These are phyloP conservation scores for Epinephelus cyanopodus DNA, from an alignment of 2,113 vertebrate species.

Conservation along the genomic window DNA sequence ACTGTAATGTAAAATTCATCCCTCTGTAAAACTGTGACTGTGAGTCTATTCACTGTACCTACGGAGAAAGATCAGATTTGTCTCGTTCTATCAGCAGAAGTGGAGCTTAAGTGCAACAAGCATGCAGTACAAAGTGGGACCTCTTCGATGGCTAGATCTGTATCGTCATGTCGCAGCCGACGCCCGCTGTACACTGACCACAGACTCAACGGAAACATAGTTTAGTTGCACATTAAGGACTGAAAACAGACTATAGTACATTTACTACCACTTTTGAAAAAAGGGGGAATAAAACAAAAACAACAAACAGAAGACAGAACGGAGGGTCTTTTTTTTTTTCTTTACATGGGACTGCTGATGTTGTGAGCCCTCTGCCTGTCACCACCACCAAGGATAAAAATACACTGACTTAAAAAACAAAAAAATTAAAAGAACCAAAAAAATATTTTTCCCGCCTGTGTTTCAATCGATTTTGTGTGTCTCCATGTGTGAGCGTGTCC, in stretches of 20 bases:
- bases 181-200: slow-evolving; percentile 57
- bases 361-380: slow-evolving; percentile 33
- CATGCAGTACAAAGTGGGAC: slow-evolving; percentile 70
- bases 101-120: slow-evolving; percentile 50
- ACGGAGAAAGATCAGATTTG: neutral
- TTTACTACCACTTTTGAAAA: slow-evolving; percentile 52
- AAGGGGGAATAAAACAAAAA: slow-evolving; percentile 56
- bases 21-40: slow-evolving; percentile 27
- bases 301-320: slow-evolving; percentile 44
- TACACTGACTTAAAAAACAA: slow-evolving; percentile 21
- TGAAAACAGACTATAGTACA: slow-evolving; percentile 69
- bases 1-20: slow-evolving; percentile 32
- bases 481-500: slow-evolving; percentile 24
- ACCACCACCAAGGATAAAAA: slow-evolving; percentile 53
- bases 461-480: slow-evolving; percentile 32
- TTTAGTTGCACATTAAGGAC: slow-evolving; percentile 72
- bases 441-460: slow-evolving; percentile 16
- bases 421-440: neutral
- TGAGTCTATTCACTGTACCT: neutral
- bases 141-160: slow-evolving; percentile 42
- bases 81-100: slow-evolving; percentile 20
- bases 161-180: slow-evolving; percentile 14
- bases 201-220: slow-evolving; percentile 70
- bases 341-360: slow-evolving; percentile 39
- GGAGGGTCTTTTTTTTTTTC: slow-evolving; percentile 41